These are phyloP conservation scores for Melanaphis sacchari DNA, from an alignment of 1,140 invertebrate species.

Conservation along the genomic window DNA sequence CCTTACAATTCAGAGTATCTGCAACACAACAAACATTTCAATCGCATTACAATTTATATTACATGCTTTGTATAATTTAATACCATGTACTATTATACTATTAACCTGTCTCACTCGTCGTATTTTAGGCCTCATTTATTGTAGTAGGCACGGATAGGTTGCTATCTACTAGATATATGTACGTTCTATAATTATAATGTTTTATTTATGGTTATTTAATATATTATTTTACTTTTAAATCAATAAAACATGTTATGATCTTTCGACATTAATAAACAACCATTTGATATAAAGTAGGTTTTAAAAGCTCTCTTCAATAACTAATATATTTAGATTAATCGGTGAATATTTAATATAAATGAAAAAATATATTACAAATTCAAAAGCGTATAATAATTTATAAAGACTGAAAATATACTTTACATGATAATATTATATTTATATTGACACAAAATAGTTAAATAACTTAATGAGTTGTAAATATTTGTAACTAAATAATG, in stretches of 20 bases:
- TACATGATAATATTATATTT: no score
- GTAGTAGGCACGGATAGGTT: not conserved
- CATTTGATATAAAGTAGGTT: not conserved
- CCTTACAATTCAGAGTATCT: not conserved
- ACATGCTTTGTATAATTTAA: not conserved
- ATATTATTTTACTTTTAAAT: not conserved
- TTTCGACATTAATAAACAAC: not conserved
- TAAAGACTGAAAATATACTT: not conserved
- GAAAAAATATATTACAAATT: not conserved
- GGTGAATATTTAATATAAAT: no score
- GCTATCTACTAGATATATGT: not conserved
- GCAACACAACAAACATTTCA: conserved; percentile 14
- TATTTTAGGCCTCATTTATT: not conserved
- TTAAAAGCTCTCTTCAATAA: not conserved
- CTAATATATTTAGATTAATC: not conserved
- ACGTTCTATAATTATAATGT: not conserved
- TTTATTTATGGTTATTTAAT: not conserved
- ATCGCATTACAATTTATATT: not conserved
- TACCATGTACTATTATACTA: not conserved
- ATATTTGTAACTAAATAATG: no score
- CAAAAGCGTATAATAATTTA: not conserved
- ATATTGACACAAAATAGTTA: no score
- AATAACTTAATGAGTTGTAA: no score
- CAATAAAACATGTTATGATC: not conserved
- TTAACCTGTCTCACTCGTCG: not conserved